These are phyloP conservation scores for Octopus bimaculoides DNA, from an alignment of 1,140 invertebrate genomes.

Conservation along the genomic window DNA sequence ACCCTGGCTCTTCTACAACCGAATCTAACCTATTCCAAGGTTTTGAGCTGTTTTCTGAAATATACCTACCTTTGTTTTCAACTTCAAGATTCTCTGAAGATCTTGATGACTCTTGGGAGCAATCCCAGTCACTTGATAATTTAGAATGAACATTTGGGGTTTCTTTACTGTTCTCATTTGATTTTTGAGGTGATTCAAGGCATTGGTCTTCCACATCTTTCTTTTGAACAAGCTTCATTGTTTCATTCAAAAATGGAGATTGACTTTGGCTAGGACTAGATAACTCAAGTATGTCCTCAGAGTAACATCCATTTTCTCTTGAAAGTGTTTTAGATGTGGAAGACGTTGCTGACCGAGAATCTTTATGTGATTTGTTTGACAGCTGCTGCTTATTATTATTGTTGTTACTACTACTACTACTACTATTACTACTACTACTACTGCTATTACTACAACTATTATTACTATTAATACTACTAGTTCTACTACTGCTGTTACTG, in stretches of 20 bases:
- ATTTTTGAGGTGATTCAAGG: background rate
- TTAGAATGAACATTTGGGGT: background rate
- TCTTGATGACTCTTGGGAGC: background rate
- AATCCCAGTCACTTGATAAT: conserved; percentile 1
- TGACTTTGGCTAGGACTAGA: background rate
- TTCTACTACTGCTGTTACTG: background rate
- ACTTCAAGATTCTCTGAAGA: background rate
- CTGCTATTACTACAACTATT: background rate
- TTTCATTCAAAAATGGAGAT: background rate
- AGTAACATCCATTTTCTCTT: conserved; percentile 4
- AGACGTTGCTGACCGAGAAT: conserved; percentile 13
- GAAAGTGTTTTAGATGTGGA: background rate
- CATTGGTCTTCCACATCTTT: background rate
- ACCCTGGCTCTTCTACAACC: background rate
- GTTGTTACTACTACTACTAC: background rate
- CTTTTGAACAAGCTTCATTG: background rate
- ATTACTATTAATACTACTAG: too few species aligned
- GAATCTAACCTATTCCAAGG: conserved; percentile 1
- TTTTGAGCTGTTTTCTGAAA: conserved; percentile 1
- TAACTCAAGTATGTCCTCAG: background rate
- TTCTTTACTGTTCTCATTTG: background rate
- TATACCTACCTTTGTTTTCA: conserved; percentile 5
- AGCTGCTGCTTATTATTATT: background rate
- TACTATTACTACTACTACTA: background rate
- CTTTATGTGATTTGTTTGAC: background rate